Base-by-base conservation (phyloP, 1,140 invertebrate genomes). In the Grapholita molesta region DNA sequence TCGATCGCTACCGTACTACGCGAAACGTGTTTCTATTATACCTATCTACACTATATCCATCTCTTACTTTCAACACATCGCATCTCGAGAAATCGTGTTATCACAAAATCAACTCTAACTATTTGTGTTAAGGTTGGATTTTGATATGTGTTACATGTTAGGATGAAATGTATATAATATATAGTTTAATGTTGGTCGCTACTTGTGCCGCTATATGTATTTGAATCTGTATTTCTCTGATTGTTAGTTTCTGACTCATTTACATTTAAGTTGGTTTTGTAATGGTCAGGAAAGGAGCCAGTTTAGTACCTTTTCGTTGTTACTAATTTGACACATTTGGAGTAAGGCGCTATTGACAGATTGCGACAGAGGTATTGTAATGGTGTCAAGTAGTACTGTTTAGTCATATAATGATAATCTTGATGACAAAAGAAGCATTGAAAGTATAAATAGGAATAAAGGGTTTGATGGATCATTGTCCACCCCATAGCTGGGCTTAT, bases 1-100 rank as follows among this genome's bases (percentile, higher is more conserved):
- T 68, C 74, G 80, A 80, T 79, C 78, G 74, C 80, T 82, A 80
- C 80, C 69, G 77, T 76, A 80, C 75, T 83, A 82, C 80, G 78
- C 78, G 73, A 68, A 80, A 82, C 80, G 73, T 73, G 78, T 85
- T 79, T 80, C 78, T 82, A 80, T 71, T 74, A 74, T 69, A 75
- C 70, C 73, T 77, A 64, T 67, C 67, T 71, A 35, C 69, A 76
- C 5, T n/a, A 25, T 28, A 57, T 57, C 15, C 42, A 35, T 0
- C 42, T 7, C 42, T 48, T 48, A 48, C 42, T 48, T 48, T 48
- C 18, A 48, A 48, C 18, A 48, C 15, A 48, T 48, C 15, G 18
- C 42, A 48, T 48, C 42, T 48, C 42, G 21, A 48, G 6, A 8
- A 48, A 48, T 48, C 42, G 7, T 9, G 42, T 48, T 18, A 5